Percentiles rank a stretch among this genome's conserved stretches.
Conservation (phyloP, 2,888 invertebrate genomes). For the Brachylomia viminalis region DNA sequence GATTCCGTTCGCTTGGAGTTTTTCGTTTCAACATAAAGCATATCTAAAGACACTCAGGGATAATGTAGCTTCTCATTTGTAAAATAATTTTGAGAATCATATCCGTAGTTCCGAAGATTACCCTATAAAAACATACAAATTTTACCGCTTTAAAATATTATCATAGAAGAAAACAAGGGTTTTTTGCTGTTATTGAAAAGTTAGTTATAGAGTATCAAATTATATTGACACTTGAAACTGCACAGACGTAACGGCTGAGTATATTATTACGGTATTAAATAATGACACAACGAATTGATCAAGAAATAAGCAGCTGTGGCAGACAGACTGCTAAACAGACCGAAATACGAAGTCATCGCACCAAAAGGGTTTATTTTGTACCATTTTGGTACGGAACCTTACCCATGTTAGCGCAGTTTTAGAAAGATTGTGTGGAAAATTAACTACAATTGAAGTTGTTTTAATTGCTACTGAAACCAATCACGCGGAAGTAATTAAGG, state of each 20-base stretch:
- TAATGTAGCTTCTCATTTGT: background rate
- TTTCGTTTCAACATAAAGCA: background rate
- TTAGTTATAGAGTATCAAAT: too few species aligned
- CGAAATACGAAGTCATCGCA: too few species aligned
- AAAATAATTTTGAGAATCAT: background rate
- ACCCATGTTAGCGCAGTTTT: too few species aligned
- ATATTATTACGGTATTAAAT: background rate
- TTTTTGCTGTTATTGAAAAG: too few species aligned
- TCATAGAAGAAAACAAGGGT: too few species aligned
- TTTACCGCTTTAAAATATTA: too few species aligned
- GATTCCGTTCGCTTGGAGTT: background rate
- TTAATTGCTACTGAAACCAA: slow-evolving; percentile 1
- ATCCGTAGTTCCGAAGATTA: background rate
- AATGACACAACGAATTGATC: background rate
- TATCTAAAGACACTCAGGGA: background rate
- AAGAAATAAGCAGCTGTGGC: background rate
- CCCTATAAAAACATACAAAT: background rate
- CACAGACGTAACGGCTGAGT: too few species aligned
- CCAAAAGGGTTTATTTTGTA: too few species aligned
- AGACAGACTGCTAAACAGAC: too few species aligned
- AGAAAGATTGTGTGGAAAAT: too few species aligned
- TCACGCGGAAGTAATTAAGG: background rate
- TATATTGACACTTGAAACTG: too few species aligned
- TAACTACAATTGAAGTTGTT: background rate
- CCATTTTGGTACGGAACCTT: too few species aligned